phyloP scores from a whole-genome alignment of 1,140 invertebrate species.

The Plectus sambesii region DNA sequence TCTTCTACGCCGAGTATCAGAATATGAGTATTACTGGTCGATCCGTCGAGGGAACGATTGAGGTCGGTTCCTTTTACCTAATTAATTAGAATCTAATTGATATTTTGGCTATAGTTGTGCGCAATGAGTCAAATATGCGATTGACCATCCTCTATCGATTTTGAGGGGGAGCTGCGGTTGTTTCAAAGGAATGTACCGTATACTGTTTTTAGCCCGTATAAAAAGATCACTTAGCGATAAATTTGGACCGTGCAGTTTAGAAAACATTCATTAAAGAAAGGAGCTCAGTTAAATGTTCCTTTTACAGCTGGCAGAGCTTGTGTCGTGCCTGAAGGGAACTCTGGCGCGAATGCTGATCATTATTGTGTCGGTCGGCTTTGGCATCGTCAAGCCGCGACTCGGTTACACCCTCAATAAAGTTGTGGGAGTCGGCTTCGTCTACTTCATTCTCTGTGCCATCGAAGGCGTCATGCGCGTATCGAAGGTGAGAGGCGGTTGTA shows the following conservation, averaged over 20 bases:
- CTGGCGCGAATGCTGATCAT: slow-evolving; percentile 81
- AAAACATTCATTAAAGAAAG: no score
- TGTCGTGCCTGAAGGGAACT: slow-evolving; percentile 74
- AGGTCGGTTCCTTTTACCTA: slow-evolving; percentile 21
- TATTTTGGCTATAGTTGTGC: no score
- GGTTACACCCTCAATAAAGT: slow-evolving; percentile 73
- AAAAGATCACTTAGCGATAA: no score
- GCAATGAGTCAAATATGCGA: no score
- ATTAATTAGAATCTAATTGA: slow-evolving; percentile 4
- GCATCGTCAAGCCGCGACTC: slow-evolving; percentile 82
- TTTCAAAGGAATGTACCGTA: not conserved
- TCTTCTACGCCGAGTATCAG: slow-evolving; percentile 78
- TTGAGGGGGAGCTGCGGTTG: no score
- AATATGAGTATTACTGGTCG: slow-evolving; percentile 63
- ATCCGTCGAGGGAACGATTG: slow-evolving; percentile 48
- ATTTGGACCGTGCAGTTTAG: no score
- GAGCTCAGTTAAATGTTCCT: no score
- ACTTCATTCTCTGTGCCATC: slow-evolving; percentile 66
- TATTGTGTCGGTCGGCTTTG: slow-evolving; percentile 82
- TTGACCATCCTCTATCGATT: no score
- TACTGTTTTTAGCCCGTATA: no score
- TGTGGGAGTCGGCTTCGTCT: slow-evolving; percentile 65
- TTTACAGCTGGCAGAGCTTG: slow-evolving; percentile 68
- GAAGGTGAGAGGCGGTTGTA: no score
- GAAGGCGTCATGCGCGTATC: slow-evolving; percentile 68